Evolutionary conservation across 1,140 invertebrate species (phyloP), one percentile per base, ranked within the genome.

Genomic region (Tetragnatha versicolor): DNA sequence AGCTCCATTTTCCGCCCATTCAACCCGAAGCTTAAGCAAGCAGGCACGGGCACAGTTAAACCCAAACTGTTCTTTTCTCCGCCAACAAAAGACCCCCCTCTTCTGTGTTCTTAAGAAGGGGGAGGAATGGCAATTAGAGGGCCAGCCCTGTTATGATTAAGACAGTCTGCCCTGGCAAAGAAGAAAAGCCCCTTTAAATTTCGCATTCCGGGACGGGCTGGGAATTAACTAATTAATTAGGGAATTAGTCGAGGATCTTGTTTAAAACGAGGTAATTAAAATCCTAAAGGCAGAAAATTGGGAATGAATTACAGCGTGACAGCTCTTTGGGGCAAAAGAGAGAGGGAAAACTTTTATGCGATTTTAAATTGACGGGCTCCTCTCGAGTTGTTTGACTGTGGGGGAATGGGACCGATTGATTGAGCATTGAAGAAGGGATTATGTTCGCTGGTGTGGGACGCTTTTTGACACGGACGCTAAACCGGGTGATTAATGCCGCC

Each of bases 201-300:
- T 72, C 35, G 14, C 31, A 35, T 47, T 69, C 47, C 37, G 27
- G 39, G 22, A 65, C 47, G 73, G 47, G 60, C n/a, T 49, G 60
- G 60, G 73, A 77, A 77, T 77, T 77, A 77, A 77, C 73, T 77
- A 77, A 77, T 77, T 77, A 77, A 77, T 77, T 77, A 77, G 73
- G 73, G 73, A 77, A 77, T 77, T 66, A 77, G 73, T 66, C 60
- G 73, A 65, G 61, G 73, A 77, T 77, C 73, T 77, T 77, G 73
- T 77, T 77, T 77, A 65, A 77, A 77, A 77, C 73, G 45, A 49
- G 61, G 73, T 77, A 65, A 77, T 77, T 77, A 77, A 77, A 77
- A 77, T 77, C 73, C 73, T 51, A 77, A 66, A 66, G 73, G 73
- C 73, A 77, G 60, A 77, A 77, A 77, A 77, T 77, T 77, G 73